Evolutionary conservation across 2,113 vertebrate genomes (phyloP).

Genomic region (Oryzias woworae): DNA sequence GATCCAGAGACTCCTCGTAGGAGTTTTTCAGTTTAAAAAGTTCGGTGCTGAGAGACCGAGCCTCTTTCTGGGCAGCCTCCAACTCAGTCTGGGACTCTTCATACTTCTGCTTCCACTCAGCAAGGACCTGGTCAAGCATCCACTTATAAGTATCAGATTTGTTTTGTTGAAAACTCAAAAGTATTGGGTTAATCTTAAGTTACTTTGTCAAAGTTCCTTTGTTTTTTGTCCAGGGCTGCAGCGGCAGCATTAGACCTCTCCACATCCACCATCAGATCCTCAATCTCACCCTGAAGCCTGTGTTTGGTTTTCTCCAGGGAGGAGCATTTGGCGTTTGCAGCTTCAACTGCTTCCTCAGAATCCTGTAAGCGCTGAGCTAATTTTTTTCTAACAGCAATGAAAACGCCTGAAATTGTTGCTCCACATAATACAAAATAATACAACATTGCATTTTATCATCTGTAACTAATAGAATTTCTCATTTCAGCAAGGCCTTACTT

Average conservation of each 20-base stretch:
- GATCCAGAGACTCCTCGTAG: conserved; percentile 5
- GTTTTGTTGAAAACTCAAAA: not conserved
- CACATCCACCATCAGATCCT: conserved; percentile 80
- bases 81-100: conserved; percentile 70
- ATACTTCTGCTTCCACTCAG: conserved; percentile 61
- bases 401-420: not conserved
- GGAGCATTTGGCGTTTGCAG: conserved; percentile 60
- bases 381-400: conserved; percentile 51
- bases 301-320: conserved; percentile 73
- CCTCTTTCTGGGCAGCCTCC: conserved; percentile 2
- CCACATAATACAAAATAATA: not conserved
- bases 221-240: conserved; percentile 61
- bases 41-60: not conserved
- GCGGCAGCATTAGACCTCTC: conserved; percentile 62
- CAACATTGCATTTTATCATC: not conserved
- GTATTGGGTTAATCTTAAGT: conserved; percentile 13
- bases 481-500: not conserved
- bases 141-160: not conserved
- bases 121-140: conserved; percentile 3
- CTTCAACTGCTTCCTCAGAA: conserved; percentile 61
- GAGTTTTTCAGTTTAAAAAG: conserved; percentile 8
- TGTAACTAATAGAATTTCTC: not conserved
- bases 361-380: conserved; percentile 68
- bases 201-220: conserved; percentile 66
- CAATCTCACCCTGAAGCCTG: conserved; percentile 63